Base-by-base conservation (phyloP, 1,140 invertebrate species). In the Eurosta solidaginis region DNA sequence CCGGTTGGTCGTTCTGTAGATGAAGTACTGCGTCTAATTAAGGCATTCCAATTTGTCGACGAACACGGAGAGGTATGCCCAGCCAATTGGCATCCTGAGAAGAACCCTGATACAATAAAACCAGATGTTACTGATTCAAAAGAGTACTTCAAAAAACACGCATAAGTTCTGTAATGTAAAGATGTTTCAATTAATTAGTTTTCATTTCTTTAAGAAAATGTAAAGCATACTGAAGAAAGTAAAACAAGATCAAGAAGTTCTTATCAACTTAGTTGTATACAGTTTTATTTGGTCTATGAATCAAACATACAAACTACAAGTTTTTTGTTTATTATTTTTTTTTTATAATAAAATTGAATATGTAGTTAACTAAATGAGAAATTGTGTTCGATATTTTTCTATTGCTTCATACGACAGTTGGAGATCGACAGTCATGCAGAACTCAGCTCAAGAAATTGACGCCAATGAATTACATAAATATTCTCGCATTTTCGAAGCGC, bases 31-130 rank as follows among this genome's bases (percentile, higher is more conserved):
- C 91, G 97, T 79, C 89, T 98, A 12, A 92, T 98, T 29, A 95
- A 97, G 87, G 97, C 97, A 49, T 95, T 98, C 87, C 95, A 97
- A 85, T 98, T 96, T 90, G 92, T 95, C 59, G 97, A 98, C 80
- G 93, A 97, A 86, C 94, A 98, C 86, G 97, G 97, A 77, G 96
- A 98, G 92, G 95, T 96, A 14, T 96, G 95, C 83, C 95, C 95
- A 50, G 95, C 95, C 9, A 94, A 95, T 82, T 96, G 95, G 95
- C 91, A 94, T 79, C 93, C 93, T 12, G 92, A 94, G 22, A 90
- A 90, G 6, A 92, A 92, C 73, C 90, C 92, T 2, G 93, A 92
- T 80, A 96, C 95, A 22, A 96, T 96, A 73, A 96, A 95, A 86
- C 95, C 95, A 1, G 93, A 93, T 88, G 94, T 94, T 1, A 91